Base-by-base conservation (phyloP, 1,140 invertebrate species). In the Bacillus rossius region DNA sequence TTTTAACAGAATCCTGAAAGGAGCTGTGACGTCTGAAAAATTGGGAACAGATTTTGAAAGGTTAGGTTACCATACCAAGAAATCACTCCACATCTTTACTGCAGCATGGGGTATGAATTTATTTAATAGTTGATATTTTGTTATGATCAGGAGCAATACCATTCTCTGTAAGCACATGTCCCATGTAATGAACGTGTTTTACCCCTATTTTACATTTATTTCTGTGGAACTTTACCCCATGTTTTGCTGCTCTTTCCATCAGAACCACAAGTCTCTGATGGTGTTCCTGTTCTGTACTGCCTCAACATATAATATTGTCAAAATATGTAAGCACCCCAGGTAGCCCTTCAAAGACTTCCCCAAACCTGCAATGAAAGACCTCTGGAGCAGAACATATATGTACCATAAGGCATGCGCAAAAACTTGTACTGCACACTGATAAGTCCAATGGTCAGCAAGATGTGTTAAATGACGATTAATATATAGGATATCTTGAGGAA, bases 41-140 rank as follows among this genome's bases (percentile, higher is more conserved):
- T 71, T 67, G 19, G 60, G 55, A 53, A 75, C 66, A 62, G 69
- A 75, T 60, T 66, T 72, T 14, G 55, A 45, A 16, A 75, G 48
- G 59, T 77, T n/a, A 76, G n/a, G 62, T 76, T 0, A 74, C 56
- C 51, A 75, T 65, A 26, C 67, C 71, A 19, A 75, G 43, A 19
- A 73, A 68, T 40, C 63, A 55, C 19, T 16, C 16, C 16, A 51
- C 17, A 19, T 3, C 49, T 8, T 19, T 16, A 23, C n/a, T 51
- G 16, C 16, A 22, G 4, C 3, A 22, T 16, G 49, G 4, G 10
- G 19, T 26, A 23, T 19, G 4, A 20, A 51, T 19, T 4, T 51
- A 42, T 16, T 22, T 3, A 16, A 51, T 26, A 4, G 49, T 10
- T 5, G 19, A 16, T 22, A 51, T n/a, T 20, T 51, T 51, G 38